Base-by-base conservation (phyloP, 2,888 invertebrate species). In the Drosophila hamatofila region DNA sequence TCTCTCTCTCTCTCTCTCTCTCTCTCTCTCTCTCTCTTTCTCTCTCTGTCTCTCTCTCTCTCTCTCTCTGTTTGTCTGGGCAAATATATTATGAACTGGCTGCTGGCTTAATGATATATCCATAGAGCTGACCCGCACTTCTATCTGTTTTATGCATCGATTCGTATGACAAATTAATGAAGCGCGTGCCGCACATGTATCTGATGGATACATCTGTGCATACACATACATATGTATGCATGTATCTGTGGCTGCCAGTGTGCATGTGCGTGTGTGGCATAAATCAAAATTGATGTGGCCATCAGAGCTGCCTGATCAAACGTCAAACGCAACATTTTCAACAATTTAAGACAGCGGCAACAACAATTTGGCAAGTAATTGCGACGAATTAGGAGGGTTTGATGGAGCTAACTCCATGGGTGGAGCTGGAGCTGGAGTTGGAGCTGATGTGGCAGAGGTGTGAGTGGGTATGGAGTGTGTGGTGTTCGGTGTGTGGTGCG, bases 111-210 rank as follows among this genome's bases (percentile, higher is more conserved):
- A 81, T 81, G 81, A 79, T 72, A 61, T 63, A 65, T 72, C 72
- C 51, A 67, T 81, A 51, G 61, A 72, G 44, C 76, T 44, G 41
- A 37, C 21, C 16, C 23, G 25, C 51, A 54, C 49, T 51, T 48
- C 63, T 66, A 69, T 68, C 70, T 66, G 76, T 51, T 75, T 84
- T 68, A 84, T 84, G 77, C 80, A 77, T 65, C 80, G 75, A 63
- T 82, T 79, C 88, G 75, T 79, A 88, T 84, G 86, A 80, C 85
- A 87, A 87, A 87, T 87, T 83, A 88, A 85, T 88, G 75, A 88
- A 88, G 83, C 78, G 73, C 18, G 46, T 44, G 63, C 61, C 72
- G 52, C 71, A 62, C 62, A 78, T 80, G 59, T 75, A 64, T 64
- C 57, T 69, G 72, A 65, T 58, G 62, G 61, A 59, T 78, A 69